These are phyloP conservation scores for Camarhynchus parvulus DNA, from an alignment of 2,113 vertebrate genomes.

Conservation along the genomic window DNA sequence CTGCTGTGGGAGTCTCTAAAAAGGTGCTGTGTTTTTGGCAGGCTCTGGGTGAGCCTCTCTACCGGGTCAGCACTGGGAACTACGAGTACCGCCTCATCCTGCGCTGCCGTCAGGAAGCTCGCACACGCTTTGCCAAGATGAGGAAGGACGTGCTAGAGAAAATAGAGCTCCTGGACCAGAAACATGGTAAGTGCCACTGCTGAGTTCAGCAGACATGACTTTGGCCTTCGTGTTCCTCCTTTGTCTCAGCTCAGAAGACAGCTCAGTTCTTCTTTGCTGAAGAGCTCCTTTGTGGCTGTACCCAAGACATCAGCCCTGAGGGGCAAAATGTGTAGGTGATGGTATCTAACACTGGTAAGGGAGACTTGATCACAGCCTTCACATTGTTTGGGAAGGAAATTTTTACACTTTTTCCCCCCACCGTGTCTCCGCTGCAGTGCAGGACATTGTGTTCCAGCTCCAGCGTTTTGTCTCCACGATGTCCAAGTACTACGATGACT, in stretches of 20 bases:
- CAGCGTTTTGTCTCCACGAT: slow-evolving; percentile 97
- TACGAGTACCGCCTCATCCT: slow-evolving; percentile 95
- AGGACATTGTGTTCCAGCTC: slow-evolving; percentile 99
- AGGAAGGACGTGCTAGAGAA: slow-evolving; percentile 98
- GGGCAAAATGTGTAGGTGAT: neutral
- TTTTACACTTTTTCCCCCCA: neutral
- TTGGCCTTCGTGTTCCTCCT: neutral
- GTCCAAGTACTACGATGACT: slow-evolving; percentile 95
- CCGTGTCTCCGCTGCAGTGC: slow-evolving; percentile 76
- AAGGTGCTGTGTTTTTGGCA: neutral
- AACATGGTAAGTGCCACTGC: slow-evolving; percentile 84
- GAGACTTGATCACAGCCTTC: neutral
- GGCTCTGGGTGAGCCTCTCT: slow-evolving; percentile 95
- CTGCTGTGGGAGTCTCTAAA: neutral
- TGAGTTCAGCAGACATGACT: neutral
- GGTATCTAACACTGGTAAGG: neutral
- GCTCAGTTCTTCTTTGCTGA: neutral
- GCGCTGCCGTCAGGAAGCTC: slow-evolving; percentile 95
- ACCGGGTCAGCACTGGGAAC: slow-evolving; percentile 95
- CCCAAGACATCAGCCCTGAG: neutral
- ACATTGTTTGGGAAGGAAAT: neutral
- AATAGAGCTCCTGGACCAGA: slow-evolving; percentile 97
- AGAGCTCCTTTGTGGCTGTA: neutral
- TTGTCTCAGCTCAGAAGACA: neutral
- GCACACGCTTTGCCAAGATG: slow-evolving; percentile 94